A percentile compares a stretch with the other conserved stretches of the same genome.
Conservation (phyloP, 1,140 invertebrate genomes). For the Acromyrmex charruanus region DNA sequence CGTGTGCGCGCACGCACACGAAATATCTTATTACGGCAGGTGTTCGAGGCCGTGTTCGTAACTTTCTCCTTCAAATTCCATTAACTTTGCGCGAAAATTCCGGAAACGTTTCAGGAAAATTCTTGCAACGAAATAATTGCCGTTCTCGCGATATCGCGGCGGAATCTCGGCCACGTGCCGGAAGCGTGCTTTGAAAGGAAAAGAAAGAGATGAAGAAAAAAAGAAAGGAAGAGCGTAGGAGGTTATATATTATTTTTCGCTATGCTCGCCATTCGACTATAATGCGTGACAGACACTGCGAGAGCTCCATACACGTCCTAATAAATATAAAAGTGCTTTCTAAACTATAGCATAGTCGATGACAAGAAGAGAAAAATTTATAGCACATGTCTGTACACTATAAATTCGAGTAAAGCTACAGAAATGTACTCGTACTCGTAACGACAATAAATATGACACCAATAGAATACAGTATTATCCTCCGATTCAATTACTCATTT, state of each 20-base stretch:
- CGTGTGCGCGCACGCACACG: constrained; percentile 42
- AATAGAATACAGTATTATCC: not conserved
- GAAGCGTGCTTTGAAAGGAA: not conserved
- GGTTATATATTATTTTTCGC: constrained; percentile 41
- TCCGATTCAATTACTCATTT: not conserved
- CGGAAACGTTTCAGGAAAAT: constrained; percentile 64
- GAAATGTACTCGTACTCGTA: not conserved
- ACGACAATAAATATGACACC: not conserved
- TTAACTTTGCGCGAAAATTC: constrained; percentile 64
- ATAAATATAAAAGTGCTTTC: constrained; percentile 49
- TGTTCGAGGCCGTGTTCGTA: constrained; percentile 54
- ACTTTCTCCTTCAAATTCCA: constrained; percentile 62
- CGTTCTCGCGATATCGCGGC: constrained; percentile 51
- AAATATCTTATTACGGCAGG: constrained; percentile 52
- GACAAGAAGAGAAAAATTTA: constrained; percentile 33
- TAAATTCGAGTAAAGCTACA: no score
- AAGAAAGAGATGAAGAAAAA: not conserved
- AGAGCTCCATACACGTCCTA: not conserved
- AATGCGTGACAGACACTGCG: constrained; percentile 27
- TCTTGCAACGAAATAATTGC: constrained; percentile 61
- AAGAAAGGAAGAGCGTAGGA: not conserved
- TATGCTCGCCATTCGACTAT: constrained; percentile 15
- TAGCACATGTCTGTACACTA: not conserved
- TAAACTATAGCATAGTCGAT: not conserved
- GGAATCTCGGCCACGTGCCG: constrained; percentile 62